Evolutionary conservation across 2,113 vertebrate species (phyloP), one percentile per base, ranked within the genome.

Genomic region (Platysteira castanea): DNA sequence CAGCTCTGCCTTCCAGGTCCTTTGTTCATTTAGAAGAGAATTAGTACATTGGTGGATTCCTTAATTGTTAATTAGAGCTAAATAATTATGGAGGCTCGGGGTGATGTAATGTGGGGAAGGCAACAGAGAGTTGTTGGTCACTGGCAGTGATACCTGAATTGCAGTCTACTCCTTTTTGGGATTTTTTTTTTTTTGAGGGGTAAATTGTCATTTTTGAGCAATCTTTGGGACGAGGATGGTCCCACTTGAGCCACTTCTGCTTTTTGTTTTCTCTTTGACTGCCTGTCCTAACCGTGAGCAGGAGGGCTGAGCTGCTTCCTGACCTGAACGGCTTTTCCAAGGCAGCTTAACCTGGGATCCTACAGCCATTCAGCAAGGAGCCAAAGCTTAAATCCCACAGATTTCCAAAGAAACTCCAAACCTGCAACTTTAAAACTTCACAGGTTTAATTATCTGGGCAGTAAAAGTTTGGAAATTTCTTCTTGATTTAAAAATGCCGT

Each of bases 221-320:
- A 27, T 65, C 31, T 56, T 63, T 22, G 21, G 68, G 70, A 13
- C 0, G 2, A 13, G n/a, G 50, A 10, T 78, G 47, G 26, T 50
- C 41, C 41, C 41, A 42, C 41, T 20, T 42, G 67, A 86, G 16
- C 20, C 26, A 15, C 63, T 75, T 85, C 47, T 84, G 18, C 24
- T 27, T 63, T 49, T 49, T 79, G 2, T 64, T 61, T 64, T 76
- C 39, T 70, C 50, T 52, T 53, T 68, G n/a, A 8, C 11, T 83
- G n/a, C 53, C 60, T 89, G n/a, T 11, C n/a, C 20, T 59, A 9
- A n/a, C 31, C 0, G 0, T 33, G 65, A 64, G 54, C 49, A 46
- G 30, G 41, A 84, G 30, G 44, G 33, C 35, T 18, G 69, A 77
- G 75, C 4, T 54, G 31, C 15, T 41, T 33, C 27, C 56, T 71